A percentile compares a stretch with the other conserved stretches of the same genome.
Evolutionary conservation across 2,113 vertebrate species (phyloP).

Genomic region (Pogona vitticeps): DNA sequence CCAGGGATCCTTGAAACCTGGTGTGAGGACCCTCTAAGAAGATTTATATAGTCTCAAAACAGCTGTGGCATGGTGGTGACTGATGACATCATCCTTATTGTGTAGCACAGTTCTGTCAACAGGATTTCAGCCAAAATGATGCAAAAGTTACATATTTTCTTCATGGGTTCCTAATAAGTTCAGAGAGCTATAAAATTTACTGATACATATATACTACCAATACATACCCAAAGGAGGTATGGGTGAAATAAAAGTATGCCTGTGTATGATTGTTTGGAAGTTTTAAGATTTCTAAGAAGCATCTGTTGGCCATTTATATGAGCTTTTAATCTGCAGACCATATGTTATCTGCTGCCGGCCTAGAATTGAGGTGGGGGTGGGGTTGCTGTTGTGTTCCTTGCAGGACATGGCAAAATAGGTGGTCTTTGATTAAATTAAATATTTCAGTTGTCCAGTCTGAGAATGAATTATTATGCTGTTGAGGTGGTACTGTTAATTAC

Average conservation of each 20-base stretch:
- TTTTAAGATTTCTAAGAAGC: neutral
- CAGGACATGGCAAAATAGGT: conserved; percentile 28
- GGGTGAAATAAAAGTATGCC: too few species aligned
- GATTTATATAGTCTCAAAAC: too few species aligned
- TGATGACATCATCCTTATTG: too few species aligned
- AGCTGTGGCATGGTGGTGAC: too few species aligned
- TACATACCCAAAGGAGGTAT: too few species aligned
- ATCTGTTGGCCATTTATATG: neutral
- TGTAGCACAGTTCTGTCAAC: too few species aligned
- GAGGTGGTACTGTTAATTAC: too few species aligned
- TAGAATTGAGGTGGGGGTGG: conserved; percentile 7
- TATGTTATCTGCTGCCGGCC: neutral
- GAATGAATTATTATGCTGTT: conserved; percentile 20
- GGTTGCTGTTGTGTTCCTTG: neutral
- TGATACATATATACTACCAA: too few species aligned
- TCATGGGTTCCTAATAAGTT: neutral
- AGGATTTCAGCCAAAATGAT: neutral
- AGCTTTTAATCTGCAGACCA: neutral
- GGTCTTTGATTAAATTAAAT: conserved; percentile 37
- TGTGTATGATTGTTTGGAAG: neutral
- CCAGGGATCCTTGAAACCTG: too few species aligned
- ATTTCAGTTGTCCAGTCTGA: neutral
- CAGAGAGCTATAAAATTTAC: neutral
- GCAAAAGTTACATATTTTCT: neutral
- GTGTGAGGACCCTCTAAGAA: too few species aligned